phyloP scores from a whole-genome alignment of 53 echinoderm and acorn worm genomes.

The Paracentrotus lividus region DNA sequence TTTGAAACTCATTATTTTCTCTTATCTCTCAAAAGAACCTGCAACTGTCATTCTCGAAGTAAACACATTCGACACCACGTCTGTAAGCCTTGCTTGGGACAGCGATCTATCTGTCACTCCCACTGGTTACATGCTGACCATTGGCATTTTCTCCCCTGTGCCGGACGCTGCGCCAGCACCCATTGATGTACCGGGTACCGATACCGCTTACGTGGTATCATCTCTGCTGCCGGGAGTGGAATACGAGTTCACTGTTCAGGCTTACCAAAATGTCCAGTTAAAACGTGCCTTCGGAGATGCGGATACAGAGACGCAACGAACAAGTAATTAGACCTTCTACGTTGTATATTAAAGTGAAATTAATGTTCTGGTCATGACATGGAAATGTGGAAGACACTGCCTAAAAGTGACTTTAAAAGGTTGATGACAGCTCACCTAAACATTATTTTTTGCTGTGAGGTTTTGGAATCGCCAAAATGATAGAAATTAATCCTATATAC shows the following conservation, averaged over 20 bases:
- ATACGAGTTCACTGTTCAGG: conserved; percentile 31
- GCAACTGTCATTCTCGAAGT: neutral
- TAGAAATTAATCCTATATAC: too few species aligned
- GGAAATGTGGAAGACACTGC: too few species aligned
- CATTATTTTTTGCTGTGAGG: too few species aligned
- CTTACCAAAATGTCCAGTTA: neutral
- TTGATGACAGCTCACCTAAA: too few species aligned
- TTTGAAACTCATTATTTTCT: neutral
- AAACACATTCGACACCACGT: neutral
- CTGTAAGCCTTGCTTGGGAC: conserved; percentile 45
- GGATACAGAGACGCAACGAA: conserved; percentile 7
- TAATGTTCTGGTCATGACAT: too few species aligned
- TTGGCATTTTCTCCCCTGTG: neutral
- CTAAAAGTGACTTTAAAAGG: too few species aligned
- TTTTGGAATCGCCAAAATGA: too few species aligned
- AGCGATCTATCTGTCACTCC: neutral
- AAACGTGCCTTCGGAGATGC: neutral
- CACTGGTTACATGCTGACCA: neutral
- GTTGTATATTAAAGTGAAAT: too few species aligned
- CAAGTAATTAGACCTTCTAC: too few species aligned
- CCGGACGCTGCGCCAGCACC: neutral
- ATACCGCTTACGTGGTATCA: neutral
- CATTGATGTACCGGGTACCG: neutral
- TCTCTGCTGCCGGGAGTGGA: conserved; percentile 36
- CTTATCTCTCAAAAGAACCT: neutral